Evolutionary conservation across 2,888 invertebrate genomes (phyloP).

Genomic region (Andrena flavipes): DNA sequence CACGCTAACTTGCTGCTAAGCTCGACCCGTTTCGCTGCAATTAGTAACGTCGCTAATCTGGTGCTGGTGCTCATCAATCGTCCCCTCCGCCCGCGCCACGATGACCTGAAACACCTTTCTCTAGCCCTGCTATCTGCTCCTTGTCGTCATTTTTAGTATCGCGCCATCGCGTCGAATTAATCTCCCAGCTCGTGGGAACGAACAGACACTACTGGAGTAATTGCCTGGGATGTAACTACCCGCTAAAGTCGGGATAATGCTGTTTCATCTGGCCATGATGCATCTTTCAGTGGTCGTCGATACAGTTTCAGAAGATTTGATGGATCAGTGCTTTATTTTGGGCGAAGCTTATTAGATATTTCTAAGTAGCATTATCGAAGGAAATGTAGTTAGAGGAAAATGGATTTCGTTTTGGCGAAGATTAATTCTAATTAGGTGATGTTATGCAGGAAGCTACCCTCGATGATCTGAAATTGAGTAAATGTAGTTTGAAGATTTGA

Average conservation of each 20-base stretch:
- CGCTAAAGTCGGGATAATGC: constrained; percentile 6
- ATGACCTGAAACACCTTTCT: constrained; percentile 48
- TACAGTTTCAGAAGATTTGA: not conserved
- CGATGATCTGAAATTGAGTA: too few species aligned
- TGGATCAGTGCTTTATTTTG: not conserved
- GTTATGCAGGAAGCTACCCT: too few species aligned
- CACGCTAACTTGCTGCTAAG: constrained; percentile 70
- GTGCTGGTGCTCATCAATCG: constrained; percentile 75
- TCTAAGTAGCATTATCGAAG: not conserved
- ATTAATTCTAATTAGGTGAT: too few species aligned
- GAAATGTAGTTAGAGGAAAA: too few species aligned
- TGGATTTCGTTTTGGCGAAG: too few species aligned
- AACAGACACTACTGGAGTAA: constrained; percentile 26
- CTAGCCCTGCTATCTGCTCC: constrained; percentile 42
- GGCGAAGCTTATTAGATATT: not conserved
- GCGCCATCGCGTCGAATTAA: constrained; percentile 38
- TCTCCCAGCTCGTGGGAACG: constrained; percentile 36
- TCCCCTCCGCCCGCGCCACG: constrained; percentile 40
- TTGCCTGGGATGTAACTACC: not conserved
- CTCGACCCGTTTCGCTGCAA: constrained; percentile 71
- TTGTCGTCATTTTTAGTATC: constrained; percentile 61
- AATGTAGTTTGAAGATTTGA: too few species aligned
- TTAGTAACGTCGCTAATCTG: constrained; percentile 77
- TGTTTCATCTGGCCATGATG: constrained; percentile 2
- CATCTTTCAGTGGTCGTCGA: constrained; percentile 16